These are phyloP conservation scores for Orchesella flavescens DNA, from an alignment of 2,888 invertebrate genomes.

Conservation along the genomic window DNA sequence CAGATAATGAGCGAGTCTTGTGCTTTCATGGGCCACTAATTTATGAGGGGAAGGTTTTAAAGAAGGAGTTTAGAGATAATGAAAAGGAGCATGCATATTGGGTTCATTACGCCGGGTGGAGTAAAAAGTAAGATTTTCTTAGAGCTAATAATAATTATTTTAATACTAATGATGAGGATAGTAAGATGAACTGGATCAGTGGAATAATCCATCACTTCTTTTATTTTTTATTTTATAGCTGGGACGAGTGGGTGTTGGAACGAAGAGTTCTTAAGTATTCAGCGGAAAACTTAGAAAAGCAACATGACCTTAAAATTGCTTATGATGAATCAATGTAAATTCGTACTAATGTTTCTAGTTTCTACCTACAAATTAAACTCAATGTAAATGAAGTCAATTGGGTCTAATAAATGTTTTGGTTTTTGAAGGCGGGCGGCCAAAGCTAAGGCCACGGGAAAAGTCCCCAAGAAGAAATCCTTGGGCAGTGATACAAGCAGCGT, in stretches of 20 bases:
- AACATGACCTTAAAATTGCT: slow-evolving; percentile 88
- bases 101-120: slow-evolving; percentile 98
- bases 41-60: slow-evolving; percentile 96
- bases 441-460: slow-evolving; percentile 41
- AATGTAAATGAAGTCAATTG: slow-evolving; percentile 31
- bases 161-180: no score
- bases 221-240: slow-evolving; percentile 76
- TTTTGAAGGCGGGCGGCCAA: slow-evolving; percentile 47
- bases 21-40: slow-evolving; percentile 97
- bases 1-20: slow-evolving; percentile 77
- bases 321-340: slow-evolving; percentile 80
- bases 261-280: slow-evolving; percentile 91
- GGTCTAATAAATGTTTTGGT: slow-evolving; percentile 13
- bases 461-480: slow-evolving; percentile 64
- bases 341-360: no score
- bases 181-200: no score
- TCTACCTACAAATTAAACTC: no score
- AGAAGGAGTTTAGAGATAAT: slow-evolving; percentile 86
- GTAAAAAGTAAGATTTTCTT: slow-evolving; percentile 86
- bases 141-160: not conserved
- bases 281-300: slow-evolving; percentile 89
- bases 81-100: slow-evolving; percentile 91
- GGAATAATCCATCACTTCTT: no score
- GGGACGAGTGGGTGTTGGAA: slow-evolving; percentile 95
- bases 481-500: slow-evolving; percentile 69